Evolutionary conservation across 1,140 invertebrate genomes (phyloP), one percentile per base, ranked within the genome.

Genomic region (Ceratoteleas bidentatus): DNA sequence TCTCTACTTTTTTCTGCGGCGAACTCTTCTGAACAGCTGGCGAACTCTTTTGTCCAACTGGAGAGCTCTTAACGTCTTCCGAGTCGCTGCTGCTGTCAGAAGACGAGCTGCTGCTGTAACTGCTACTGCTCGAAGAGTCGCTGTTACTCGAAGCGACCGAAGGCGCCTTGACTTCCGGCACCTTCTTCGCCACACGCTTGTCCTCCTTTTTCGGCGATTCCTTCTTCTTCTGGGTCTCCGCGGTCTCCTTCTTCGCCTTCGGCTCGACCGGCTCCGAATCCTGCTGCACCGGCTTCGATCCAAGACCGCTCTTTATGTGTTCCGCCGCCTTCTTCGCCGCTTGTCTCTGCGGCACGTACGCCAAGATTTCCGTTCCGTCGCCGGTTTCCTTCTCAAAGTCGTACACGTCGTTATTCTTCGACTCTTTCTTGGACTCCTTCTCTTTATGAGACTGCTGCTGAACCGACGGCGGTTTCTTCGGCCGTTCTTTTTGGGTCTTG

Each of bases 271-370:
- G 74, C 43, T 88, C 87, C 0, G 76, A 50, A n/a, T 89, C 89
- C 7, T 82, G 62, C 38, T 87, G 89, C 85, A 66, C 90, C 85
- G 88, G 90, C 81, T 93, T 92, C 80, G 95, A 95, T 16, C 92
- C 93, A 61, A 96, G 91, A 47, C 95, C 95, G 89, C 95, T 96
- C 85, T 97, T 97, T 45, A 97, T 96, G 85, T 97, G 96, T 83
- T 96, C 96, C 9, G 96, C 96, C 2, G 96, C 96, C 89, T 98
- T 98, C 87, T 97, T 97, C 38, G 97, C 97, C 4, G 97, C 97
- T 91, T 97, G 96, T 43, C 97, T 91, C 87, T 97, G 96, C 0
- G 97, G 97, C 40, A 98, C 97, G 90, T 97, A 96, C 0, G 96
- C 94, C 13, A 97, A 90, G 76, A 96, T 94, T 85, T 96, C 96